These are phyloP conservation scores for Xylota segnis DNA, from an alignment of 2,888 invertebrate species.

Conservation along the genomic window DNA sequence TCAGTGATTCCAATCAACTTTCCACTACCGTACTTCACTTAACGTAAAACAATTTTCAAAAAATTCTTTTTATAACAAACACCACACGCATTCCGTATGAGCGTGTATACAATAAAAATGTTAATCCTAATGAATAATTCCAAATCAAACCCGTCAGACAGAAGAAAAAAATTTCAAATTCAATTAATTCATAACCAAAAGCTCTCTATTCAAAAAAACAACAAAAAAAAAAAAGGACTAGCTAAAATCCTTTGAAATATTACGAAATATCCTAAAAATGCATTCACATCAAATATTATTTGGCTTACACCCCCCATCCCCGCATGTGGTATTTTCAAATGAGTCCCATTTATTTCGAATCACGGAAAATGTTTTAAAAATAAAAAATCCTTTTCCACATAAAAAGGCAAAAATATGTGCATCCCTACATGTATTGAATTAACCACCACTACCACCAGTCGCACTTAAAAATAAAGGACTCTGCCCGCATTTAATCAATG, in stretches of 20 bases:
- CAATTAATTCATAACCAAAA: constrained; percentile 37
- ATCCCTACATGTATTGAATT: constrained; percentile 22
- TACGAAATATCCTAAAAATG: constrained; percentile 17
- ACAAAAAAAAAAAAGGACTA: constrained; percentile 1
- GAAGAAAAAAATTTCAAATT: constrained; percentile 3
- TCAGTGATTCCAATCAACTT: not conserved
- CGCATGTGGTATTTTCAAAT: not conserved
- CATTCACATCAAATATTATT: constrained; percentile 10
- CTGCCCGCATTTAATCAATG: constrained; percentile 20
- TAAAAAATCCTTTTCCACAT: not conserved
- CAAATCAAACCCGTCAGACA: not conserved
- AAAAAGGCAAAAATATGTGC: not conserved
- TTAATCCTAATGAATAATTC: constrained; percentile 36
- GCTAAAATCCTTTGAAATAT: not conserved
- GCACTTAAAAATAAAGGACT: constrained; percentile 6
- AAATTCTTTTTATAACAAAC: not conserved
- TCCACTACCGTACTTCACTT: not conserved
- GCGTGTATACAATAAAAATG: not conserved
- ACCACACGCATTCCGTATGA: not conserved
- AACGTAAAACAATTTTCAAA: not conserved
- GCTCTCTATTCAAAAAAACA: not conserved
- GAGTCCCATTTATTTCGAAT: constrained; percentile 19
- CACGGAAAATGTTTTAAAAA: not conserved
- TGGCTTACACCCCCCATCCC: not conserved
- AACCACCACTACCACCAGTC: constrained; percentile 12